Evolutionary conservation across 23 tunicate species (phyloP).

Genomic region (Ascidia mentula): DNA sequence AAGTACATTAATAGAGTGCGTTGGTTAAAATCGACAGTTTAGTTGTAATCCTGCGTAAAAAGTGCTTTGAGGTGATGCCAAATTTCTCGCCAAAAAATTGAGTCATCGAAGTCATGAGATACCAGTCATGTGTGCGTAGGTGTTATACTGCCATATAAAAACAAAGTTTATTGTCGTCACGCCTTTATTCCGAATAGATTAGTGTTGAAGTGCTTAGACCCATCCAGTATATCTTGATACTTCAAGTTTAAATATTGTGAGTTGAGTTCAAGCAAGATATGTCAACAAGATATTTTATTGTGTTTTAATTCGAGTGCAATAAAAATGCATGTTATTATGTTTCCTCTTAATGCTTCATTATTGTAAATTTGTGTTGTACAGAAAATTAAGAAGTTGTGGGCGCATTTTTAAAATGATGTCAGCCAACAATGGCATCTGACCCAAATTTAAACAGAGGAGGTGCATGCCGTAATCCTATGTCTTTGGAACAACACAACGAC

Average conservation of each 20-base stretch:
- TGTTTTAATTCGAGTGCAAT: too few relatives aligned
- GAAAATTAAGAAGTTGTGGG: not conserved
- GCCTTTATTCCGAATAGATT: too few relatives aligned
- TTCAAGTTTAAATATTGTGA: too few relatives aligned
- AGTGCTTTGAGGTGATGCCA: not conserved
- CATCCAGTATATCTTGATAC: too few relatives aligned
- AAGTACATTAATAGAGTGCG: not conserved
- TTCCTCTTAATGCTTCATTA: too few relatives aligned
- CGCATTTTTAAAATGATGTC: conserved; percentile 3
- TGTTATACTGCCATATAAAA: not conserved
- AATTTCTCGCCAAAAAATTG: not conserved
- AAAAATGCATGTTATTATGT: too few relatives aligned
- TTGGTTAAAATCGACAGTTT: not conserved
- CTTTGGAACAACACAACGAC: conserved; percentile 23
- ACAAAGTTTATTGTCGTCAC: too few relatives aligned
- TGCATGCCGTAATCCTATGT: conserved; percentile 32
- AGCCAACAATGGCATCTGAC: conserved; percentile 59
- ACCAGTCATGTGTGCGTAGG: not conserved
- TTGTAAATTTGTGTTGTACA: not conserved
- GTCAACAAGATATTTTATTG: too few relatives aligned
- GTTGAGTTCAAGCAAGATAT: too few relatives aligned
- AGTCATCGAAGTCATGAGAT: conserved; percentile 11
- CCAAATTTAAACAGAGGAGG: conserved; percentile 56
- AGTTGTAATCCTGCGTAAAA: not conserved
- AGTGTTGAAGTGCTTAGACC: too few relatives aligned